These are phyloP conservation scores for Aporophyla lueneburgensis DNA, from an alignment of 2,888 invertebrate genomes.

Conservation along the genomic window DNA sequence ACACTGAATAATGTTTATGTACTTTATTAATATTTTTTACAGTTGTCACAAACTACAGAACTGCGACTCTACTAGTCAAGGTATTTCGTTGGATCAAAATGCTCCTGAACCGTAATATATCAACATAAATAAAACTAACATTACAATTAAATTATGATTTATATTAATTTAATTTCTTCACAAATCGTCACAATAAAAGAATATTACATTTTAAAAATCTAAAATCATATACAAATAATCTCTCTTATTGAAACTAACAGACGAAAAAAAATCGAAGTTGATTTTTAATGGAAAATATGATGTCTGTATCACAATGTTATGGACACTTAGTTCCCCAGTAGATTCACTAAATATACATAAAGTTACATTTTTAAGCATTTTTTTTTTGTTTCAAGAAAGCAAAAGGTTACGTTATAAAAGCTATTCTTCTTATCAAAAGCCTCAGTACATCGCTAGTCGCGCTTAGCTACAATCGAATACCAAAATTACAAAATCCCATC, in stretches of 20 bases:
- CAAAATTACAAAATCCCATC: slow-evolving; percentile 56
- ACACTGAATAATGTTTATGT: slow-evolving; percentile 79
- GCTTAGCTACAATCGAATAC: slow-evolving; percentile 56
- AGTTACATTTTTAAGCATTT: slow-evolving; percentile 86
- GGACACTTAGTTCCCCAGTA: slow-evolving; percentile 87
- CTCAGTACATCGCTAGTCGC: slow-evolving; percentile 60
- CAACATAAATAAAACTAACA: slow-evolving; percentile 87
- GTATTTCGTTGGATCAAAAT: slow-evolving; percentile 87
- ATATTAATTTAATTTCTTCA: slow-evolving; percentile 79
- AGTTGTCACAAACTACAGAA: slow-evolving; percentile 89
- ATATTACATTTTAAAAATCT: slow-evolving; percentile 86
- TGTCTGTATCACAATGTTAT: slow-evolving; percentile 90
- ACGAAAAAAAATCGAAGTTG: slow-evolving; percentile 86
- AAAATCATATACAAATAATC: slow-evolving; percentile 90
- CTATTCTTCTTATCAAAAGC: slow-evolving; percentile 66
- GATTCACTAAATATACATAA: slow-evolving; percentile 89
- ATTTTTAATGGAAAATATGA: slow-evolving; percentile 88
- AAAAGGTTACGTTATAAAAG: slow-evolving; percentile 80
- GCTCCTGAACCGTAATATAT: slow-evolving; percentile 84
- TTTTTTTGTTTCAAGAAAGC: slow-evolving; percentile 87
- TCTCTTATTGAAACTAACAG: slow-evolving; percentile 87
- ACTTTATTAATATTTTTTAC: slow-evolving; percentile 87
- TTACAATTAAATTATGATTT: slow-evolving; percentile 83
- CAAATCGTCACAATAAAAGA: slow-evolving; percentile 86
- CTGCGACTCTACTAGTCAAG: slow-evolving; percentile 88